phyloP scores from a whole-genome alignment of 2,113 vertebrate genomes.

The Megaleporinus macrocephalus region DNA sequence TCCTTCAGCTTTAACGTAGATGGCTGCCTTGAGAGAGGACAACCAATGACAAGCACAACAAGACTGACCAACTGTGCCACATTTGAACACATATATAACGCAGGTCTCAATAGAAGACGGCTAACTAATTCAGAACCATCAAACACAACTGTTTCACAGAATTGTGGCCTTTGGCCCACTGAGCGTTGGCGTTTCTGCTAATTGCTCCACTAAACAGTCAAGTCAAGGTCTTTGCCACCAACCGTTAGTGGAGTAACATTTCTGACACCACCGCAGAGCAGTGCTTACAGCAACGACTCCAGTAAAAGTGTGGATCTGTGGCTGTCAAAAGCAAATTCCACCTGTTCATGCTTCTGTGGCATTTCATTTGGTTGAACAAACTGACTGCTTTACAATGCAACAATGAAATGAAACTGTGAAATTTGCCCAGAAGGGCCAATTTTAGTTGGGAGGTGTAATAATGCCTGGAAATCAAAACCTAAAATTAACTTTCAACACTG shows the following conservation, averaged over 20 bases:
- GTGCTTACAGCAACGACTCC: not conserved
- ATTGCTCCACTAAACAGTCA: constrained; percentile 2
- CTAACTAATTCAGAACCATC: too few relatives aligned
- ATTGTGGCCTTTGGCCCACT: not conserved
- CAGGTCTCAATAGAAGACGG: too few relatives aligned
- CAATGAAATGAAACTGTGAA: not conserved
- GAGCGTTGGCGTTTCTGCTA: constrained; percentile 27
- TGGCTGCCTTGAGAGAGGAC: too few relatives aligned
- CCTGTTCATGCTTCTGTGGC: not conserved
- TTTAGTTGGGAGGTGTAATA: not conserved
- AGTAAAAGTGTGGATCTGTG: not conserved
- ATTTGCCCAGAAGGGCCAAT: not conserved
- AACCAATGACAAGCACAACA: too few relatives aligned
- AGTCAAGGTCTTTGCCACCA: not conserved
- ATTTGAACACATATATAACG: too few relatives aligned
- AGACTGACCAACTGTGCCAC: too few relatives aligned
- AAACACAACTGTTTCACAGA: not conserved
- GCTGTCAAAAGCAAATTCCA: not conserved
- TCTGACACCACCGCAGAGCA: not conserved
- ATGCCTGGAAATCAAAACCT: constrained; percentile 1
- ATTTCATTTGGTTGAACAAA: constrained; percentile 4
- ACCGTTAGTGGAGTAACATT: too few relatives aligned
- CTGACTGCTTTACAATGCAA: not conserved
- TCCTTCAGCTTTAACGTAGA: too few relatives aligned
- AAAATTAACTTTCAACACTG: not conserved